A percentile compares a stretch with the other conserved stretches of the same genome.
phyloP scores from a whole-genome alignment of 1,140 invertebrate species.

The Brachionus asplanchnoidis region DNA sequence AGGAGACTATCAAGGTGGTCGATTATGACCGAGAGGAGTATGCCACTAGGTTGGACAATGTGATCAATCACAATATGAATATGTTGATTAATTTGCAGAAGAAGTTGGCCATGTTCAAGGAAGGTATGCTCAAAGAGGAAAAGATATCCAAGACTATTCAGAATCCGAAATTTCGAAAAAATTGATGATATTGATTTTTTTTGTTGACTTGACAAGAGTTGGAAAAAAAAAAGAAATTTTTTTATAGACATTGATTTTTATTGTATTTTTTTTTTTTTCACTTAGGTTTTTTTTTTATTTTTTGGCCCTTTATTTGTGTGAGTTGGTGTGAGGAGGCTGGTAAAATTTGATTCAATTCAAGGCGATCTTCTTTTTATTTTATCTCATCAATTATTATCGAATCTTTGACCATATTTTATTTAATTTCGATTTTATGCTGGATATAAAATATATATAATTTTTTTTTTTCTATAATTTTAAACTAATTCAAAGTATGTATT shows the following conservation, averaged over 20 bases:
- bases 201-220: not conserved
- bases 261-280: not conserved
- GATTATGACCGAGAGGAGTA: conserved; percentile 41
- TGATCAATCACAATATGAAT: conserved; percentile 37
- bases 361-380: not conserved
- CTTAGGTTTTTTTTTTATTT: not conserved
- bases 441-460: not conserved
- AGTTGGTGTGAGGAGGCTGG: too few relatives aligned
- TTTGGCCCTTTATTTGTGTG: not conserved
- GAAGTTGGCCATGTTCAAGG: not conserved
- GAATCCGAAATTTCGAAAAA: conserved; percentile 27
- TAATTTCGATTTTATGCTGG: not conserved
- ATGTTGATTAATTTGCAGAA: conserved; percentile 22
- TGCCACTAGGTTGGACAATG: conserved; percentile 6
- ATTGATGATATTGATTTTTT: not conserved
- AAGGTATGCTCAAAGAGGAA: conserved; percentile 36
- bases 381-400: not conserved
- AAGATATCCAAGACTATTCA: conserved; percentile 40
- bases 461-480: not conserved
- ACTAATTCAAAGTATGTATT: not conserved
- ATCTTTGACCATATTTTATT: conserved; percentile 13
- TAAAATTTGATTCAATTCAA: not conserved
- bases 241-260: not conserved
- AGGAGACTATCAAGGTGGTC: conserved; percentile 37
- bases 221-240: not conserved